Evolutionary conservation across 2,888 invertebrate genomes (phyloP).

Genomic region (Diplazon laetatorius): DNA sequence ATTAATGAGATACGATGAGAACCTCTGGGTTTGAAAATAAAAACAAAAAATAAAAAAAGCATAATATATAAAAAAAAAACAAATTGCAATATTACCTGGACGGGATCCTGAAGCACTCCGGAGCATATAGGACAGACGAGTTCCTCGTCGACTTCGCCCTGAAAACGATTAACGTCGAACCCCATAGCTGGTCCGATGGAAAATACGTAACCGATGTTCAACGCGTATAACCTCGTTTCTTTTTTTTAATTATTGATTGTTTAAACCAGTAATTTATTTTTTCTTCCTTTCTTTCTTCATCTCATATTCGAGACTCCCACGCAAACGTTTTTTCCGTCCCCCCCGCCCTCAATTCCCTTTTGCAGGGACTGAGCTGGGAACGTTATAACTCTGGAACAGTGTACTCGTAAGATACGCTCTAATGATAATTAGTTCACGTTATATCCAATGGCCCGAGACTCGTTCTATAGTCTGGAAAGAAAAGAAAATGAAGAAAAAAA

Average conservation of each 20-base stretch:
- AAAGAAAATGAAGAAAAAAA: too few relatives aligned
- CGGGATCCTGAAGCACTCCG: constrained; percentile 96
- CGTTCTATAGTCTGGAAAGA: not conserved
- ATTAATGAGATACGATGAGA: too few relatives aligned
- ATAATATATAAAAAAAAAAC: not conserved
- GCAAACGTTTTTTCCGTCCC: too few relatives aligned
- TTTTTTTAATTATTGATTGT: too few relatives aligned
- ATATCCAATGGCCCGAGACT: not conserved
- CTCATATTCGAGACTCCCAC: too few relatives aligned
- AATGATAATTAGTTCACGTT: not conserved
- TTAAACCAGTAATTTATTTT: too few relatives aligned
- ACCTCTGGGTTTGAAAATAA: too few relatives aligned
- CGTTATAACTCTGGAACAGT: not conserved
- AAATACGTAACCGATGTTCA: not conserved
- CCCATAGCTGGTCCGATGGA: constrained; percentile 93
- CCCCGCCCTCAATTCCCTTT: not conserved
- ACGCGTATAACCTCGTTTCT: not conserved
- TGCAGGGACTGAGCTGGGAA: not conserved
- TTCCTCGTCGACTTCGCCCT: constrained; percentile 98
- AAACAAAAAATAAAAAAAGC: too few relatives aligned
- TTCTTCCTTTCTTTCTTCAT: too few relatives aligned
- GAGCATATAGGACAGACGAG: constrained; percentile 98
- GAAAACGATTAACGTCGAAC: constrained; percentile 96
- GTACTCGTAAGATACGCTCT: not conserved
- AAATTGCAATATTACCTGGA: constrained; percentile 88